phyloP scores from a whole-genome alignment of 2,113 vertebrate species.

The Ariopsis seemanni region DNA sequence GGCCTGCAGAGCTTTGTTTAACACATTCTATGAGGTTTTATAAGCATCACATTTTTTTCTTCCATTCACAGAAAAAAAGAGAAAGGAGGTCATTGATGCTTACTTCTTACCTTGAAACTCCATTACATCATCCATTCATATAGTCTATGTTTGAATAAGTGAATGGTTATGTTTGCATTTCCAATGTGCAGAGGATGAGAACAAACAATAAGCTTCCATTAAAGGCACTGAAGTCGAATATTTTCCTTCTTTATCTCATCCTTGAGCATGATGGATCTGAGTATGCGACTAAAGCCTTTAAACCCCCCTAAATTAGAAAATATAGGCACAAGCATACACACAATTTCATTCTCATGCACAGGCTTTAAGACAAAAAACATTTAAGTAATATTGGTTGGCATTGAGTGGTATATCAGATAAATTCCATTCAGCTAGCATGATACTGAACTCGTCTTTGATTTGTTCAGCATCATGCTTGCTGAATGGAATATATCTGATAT shows the following conservation, averaged over 20 bases:
- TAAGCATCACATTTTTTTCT: background rate
- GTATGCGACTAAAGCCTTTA: background rate
- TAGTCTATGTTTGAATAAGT: slow-evolving; percentile 1
- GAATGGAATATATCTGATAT: too few relatives aligned
- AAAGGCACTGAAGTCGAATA: slow-evolving; percentile 22
- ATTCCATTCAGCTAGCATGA: too few relatives aligned
- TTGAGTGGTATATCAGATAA: too few relatives aligned
- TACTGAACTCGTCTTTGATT: too few relatives aligned
- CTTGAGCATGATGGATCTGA: slow-evolving; percentile 21
- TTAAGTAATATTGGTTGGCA: too few relatives aligned
- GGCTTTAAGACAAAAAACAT: too few relatives aligned
- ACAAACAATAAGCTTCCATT: slow-evolving; percentile 11
- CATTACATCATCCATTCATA: slow-evolving; percentile 19
- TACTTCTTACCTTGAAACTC: background rate
- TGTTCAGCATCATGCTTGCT: too few relatives aligned
- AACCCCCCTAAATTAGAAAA: slow-evolving; percentile 9
- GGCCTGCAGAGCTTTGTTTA: background rate
- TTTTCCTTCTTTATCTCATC: background rate
- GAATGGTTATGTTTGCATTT: slow-evolving; percentile 8
- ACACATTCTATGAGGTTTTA: background rate
- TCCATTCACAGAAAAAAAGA: background rate
- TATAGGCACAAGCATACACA: background rate
- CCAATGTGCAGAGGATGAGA: background rate
- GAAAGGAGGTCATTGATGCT: background rate
- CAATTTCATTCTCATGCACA: too few relatives aligned